These are phyloP conservation scores for Synanthedon formicaeformis DNA, from an alignment of 2,888 invertebrate genomes.

Conservation along the genomic window DNA sequence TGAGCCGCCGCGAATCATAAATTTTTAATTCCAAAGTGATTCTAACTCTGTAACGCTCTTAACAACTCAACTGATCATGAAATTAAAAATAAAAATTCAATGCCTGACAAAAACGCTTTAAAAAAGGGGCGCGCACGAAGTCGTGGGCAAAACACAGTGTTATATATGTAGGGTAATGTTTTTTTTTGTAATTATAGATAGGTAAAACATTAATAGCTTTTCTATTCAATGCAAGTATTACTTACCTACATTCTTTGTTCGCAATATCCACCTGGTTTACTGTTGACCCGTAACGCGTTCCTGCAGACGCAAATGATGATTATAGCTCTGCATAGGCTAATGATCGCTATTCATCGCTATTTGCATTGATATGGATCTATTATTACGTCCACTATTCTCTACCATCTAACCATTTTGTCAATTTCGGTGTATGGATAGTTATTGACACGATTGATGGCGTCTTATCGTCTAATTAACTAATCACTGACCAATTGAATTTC, in stretches of 20 bases:
- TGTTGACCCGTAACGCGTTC: slow-evolving; percentile 5
- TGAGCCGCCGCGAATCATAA: too few species aligned
- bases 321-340: slow-evolving; percentile 37
- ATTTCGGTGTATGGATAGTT: slow-evolving; percentile 16
- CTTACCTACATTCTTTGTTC: background rate
- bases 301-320: slow-evolving; percentile 39
- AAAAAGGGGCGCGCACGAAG: too few species aligned
- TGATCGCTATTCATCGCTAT: slow-evolving; percentile 59
- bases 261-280: background rate
- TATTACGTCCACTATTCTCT: slow-evolving; percentile 29
- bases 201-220: too few species aligned
- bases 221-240: too few species aligned
- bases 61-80: too few species aligned
- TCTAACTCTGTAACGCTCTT: too few species aligned
- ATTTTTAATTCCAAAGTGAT: too few species aligned
- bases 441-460: slow-evolving; percentile 12
- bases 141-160: too few species aligned
- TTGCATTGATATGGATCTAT: slow-evolving; percentile 50
- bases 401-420: slow-evolving; percentile 23
- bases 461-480: slow-evolving; percentile 20
- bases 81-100: too few species aligned
- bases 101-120: too few species aligned
- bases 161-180: too few species aligned
- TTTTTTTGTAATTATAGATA: too few species aligned
- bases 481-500: slow-evolving; percentile 8